phyloP scores from a whole-genome alignment of 2,797 vertebrate genomes.

The Chelonia mydas region DNA sequence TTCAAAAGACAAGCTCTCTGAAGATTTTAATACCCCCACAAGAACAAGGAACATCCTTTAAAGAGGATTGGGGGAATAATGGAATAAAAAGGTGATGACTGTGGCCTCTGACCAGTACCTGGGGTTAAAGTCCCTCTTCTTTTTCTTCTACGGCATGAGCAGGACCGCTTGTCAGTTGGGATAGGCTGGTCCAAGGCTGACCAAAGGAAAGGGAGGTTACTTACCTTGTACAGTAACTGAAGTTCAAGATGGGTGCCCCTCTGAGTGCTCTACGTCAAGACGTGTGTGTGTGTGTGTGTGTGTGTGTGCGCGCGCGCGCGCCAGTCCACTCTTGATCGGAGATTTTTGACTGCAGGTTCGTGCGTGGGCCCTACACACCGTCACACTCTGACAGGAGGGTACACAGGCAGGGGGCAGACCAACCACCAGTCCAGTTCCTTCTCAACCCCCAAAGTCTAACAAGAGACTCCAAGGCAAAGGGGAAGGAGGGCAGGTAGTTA shows the following conservation, averaged over 20 bases:
- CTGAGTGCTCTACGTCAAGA: neutral
- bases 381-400: neutral
- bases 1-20: conserved; percentile 55
- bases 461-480: neutral
- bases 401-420: neutral
- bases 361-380: neutral
- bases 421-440: neutral
- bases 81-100: conserved; percentile 24
- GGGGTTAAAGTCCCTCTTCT: conserved; percentile 52
- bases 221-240: neutral
- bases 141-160: conserved; percentile 19
- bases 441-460: neutral
- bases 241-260: neutral
- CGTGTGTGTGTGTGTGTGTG: too few relatives aligned
- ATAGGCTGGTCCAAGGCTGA: conserved; percentile 60
- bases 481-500: neutral
- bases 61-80: neutral
- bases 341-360: neutral
- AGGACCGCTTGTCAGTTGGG: conserved; percentile 49
- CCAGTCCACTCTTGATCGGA: neutral
- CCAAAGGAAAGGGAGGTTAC: conserved; percentile 25
- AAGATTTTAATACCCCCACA: neutral
- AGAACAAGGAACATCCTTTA: neutral
- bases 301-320: too few relatives aligned
- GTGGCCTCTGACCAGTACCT: conserved; percentile 16